Evolutionary conservation across 2,113 vertebrate species (phyloP).

Genomic region (Hiodon tergisus): DNA sequence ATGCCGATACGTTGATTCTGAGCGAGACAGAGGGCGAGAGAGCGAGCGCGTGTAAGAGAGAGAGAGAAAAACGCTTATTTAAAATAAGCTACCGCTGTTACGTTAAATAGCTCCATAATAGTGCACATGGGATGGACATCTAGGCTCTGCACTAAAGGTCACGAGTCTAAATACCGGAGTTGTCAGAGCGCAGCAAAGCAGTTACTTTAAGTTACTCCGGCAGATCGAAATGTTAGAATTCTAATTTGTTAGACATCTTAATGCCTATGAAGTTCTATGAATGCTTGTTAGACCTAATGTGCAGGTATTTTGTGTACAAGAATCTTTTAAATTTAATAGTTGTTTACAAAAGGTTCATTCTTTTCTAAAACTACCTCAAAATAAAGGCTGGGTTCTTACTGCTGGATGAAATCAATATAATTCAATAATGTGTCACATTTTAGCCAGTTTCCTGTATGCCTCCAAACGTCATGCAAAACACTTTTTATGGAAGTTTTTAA

Average conservation of each 20-base stretch:
- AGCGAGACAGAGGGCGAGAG: slow-evolving; percentile 19
- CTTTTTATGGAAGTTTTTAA: no score
- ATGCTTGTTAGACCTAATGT: not conserved
- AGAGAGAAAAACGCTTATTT: slow-evolving; percentile 2
- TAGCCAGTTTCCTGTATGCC: no score
- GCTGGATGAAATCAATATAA: no score
- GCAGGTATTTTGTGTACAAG: no score
- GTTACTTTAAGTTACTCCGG: not conserved
- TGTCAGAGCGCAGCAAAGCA: not conserved
- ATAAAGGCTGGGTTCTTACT: no score
- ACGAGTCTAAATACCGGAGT: not conserved
- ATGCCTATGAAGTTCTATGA: not conserved
- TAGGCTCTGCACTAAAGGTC: not conserved
- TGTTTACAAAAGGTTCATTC: no score
- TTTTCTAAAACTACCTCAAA: no score
- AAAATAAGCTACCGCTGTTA: not conserved
- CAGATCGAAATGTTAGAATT: no score
- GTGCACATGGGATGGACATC: not conserved
- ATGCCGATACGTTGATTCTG: slow-evolving; percentile 95
- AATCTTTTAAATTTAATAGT: no score
- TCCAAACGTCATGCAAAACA: no score
- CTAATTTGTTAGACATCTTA: not conserved
- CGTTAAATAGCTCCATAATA: not conserved
- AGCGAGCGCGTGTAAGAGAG: not conserved
- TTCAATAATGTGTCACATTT: no score